Base-by-base conservation (phyloP, 2,888 invertebrate species). In the Amphipoea oculea region DNA sequence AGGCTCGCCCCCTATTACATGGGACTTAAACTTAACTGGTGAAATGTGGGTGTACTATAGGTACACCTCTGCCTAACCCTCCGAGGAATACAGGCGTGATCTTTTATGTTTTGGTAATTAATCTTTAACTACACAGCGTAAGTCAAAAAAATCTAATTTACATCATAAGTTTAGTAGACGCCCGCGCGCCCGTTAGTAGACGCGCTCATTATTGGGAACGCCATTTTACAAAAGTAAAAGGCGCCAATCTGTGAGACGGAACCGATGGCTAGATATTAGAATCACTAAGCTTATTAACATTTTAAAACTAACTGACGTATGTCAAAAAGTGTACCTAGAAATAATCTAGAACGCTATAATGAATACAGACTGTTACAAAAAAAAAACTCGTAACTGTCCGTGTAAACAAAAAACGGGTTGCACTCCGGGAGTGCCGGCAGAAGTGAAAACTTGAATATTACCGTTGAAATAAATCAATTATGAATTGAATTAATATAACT, bases 141-240 rank as follows among this genome's bases (percentile, higher is more conserved):
- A 78, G 12, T 60, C 14, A 29, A 48, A 36, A 51, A 65, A 75
- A 70, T 51, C n/a, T 17, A 20, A 40, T 67, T 66, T 71, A 71
- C 40, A 57, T n/a, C 40, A 42, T 63, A 72, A n/a, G 4, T 51
- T 51, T 17, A 5, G 17, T 36, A n/a, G 42, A 29, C n/a, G n/a
- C n/a, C n/a, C n/a, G n/a, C n/a, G n/a, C n/a, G n/a, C n/a, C n/a
- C n/a, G n/a, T n/a, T n/a, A n/a, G n/a, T n/a, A n/a, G n/a, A n/a
- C n/a, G n/a, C n/a, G n/a, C 57, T 72, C 23, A 69, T 60, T 76
- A 76, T 17, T 51, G n/a, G 0, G 14, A 11, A 12, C 81, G 63
- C 71, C 82, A 77, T 82, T 62, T 76, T 82, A 67, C 57, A 82
- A 81, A 82, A 82, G 71, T 82, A 82, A 81, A 82, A 82, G 76